Base-by-base conservation (phyloP, 2,113 vertebrate species). In the Chlorodrepanis virens region DNA sequence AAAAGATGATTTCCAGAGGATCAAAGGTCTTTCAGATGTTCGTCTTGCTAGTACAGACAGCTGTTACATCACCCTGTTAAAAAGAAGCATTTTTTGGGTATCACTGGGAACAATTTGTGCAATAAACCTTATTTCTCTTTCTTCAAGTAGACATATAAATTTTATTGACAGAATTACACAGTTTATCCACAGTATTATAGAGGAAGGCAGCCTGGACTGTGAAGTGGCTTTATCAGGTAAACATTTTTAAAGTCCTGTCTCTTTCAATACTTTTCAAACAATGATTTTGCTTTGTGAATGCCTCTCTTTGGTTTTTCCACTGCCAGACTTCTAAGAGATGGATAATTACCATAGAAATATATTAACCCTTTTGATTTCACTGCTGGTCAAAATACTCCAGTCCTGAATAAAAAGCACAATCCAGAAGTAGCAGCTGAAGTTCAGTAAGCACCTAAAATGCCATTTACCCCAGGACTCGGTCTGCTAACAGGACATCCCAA, bases 81-180 rank as follows among this genome's bases (percentile, higher is more conserved):
- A 59, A 0, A 60, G 35, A 81, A 72, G 10, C 2, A 33, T 8
- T 68, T 69, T 10, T 69, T 11, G 0, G 1, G 8, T 83, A 29
- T 70, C 22, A 12, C 4, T 42, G 3, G 12, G 12, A 31, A 31
- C 33, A 9, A 69, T 50, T 47, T 69, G 18, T 74, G 54, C 27
- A 75, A 39, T 35, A 60, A 75, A 74, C 6, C 5, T 31, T 54
- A 21, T 35, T 70, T 70, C 18, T 59, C 56, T 68, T 64, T 52
- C 76, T 71, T 44, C 52, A 60, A 35, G 31, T 20, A 35, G 23
- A 27, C 14, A 42, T 40, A 33, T 13, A 74, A 17, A 50, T 76
- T 68, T 89, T 68, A 31, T 15, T 64, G 35, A 42, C 17, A 72
- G 33, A 39, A 35, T 60, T 52, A 60, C 19, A 53, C 14, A 53